These are phyloP conservation scores for Altica lythri DNA, from an alignment of 2,888 invertebrate genomes.

Conservation along the genomic window DNA sequence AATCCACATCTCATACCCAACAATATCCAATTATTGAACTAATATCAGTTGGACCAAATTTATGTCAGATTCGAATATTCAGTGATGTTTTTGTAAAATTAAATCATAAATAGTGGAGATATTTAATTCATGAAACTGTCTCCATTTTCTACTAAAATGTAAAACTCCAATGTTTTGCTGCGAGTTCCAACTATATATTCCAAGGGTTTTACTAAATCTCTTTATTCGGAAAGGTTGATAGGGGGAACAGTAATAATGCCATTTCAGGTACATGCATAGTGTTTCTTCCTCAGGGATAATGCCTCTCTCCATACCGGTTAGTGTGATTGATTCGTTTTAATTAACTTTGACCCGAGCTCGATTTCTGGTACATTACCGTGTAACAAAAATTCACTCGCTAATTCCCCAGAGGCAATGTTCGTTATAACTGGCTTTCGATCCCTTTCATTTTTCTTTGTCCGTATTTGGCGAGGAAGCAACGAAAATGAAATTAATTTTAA, in stretches of 20 bases:
- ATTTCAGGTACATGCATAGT: slow-evolving; percentile 6
- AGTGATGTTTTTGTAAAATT: too few relatives aligned
- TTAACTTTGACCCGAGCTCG: slow-evolving; percentile 29
- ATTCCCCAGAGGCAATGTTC: slow-evolving; percentile 21
- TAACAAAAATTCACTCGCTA: slow-evolving; percentile 20
- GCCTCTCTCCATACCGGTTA: slow-evolving; percentile 17
- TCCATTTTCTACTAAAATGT: too few relatives aligned
- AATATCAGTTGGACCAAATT: slow-evolving; percentile 12
- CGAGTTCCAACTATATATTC: too few relatives aligned
- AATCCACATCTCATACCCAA: slow-evolving; percentile 16
- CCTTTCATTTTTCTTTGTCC: slow-evolving; percentile 25
- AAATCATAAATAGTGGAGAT: too few relatives aligned
- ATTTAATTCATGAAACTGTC: too few relatives aligned
- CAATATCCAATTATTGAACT: slow-evolving; percentile 13
- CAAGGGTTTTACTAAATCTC: too few relatives aligned
- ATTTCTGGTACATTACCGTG: slow-evolving; percentile 24
- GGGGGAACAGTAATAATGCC: slow-evolving; percentile 1
- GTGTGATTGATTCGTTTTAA: slow-evolving; percentile 40
- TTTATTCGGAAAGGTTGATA: too few relatives aligned
- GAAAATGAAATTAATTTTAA: slow-evolving; percentile 24
- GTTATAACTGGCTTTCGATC: slow-evolving; percentile 22
- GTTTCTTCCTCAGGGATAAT: slow-evolving; percentile 27
- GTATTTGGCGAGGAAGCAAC: slow-evolving; percentile 13
- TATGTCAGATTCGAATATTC: slow-evolving; percentile 12
- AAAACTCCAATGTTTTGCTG: too few relatives aligned